phyloP scores from a whole-genome alignment of 2,797 vertebrate species.

The Urocyon cinereoargenteus region DNA sequence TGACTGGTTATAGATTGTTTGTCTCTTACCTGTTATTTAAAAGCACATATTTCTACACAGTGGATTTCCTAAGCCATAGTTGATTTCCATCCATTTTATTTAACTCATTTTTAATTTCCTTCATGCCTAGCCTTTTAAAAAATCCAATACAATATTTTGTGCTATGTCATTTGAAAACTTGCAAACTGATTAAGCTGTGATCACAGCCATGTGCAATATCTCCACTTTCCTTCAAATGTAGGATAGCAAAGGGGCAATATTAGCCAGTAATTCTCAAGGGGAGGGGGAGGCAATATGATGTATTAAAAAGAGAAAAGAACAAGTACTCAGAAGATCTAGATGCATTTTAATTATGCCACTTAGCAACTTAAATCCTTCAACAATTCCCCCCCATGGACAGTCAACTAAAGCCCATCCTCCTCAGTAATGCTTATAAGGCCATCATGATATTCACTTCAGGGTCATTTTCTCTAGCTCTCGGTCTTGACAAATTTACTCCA shows the following conservation, averaged over 20 bases:
- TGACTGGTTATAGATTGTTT: conserved; percentile 69
- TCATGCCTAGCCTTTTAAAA: conserved; percentile 59
- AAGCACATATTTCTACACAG: conserved; percentile 67
- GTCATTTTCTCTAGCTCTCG: not conserved
- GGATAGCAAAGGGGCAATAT: not conserved
- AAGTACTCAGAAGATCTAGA: not conserved
- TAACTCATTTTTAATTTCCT: conserved; percentile 70
- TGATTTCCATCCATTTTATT: conserved; percentile 73
- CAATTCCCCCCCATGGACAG: not conserved
- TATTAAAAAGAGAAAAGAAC: not conserved
- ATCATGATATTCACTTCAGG: too few species aligned
- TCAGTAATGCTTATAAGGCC: not conserved
- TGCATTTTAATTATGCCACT: not conserved
- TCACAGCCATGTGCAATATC: not conserved
- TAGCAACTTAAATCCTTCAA: not conserved
- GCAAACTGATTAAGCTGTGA: conserved; percentile 34
- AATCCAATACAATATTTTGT: conserved; percentile 56
- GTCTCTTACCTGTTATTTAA: conserved; percentile 71
- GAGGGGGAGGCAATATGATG: not conserved
- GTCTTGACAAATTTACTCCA: not conserved
- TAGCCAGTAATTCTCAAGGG: not conserved
- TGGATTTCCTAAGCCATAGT: conserved; percentile 52
- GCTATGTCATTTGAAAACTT: conserved; percentile 76
- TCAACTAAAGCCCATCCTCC: not conserved
- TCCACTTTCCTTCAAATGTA: conserved; percentile 8